Base-by-base conservation (phyloP, 2,888 invertebrate species). In the Hirtodrosophila trivittata region DNA sequence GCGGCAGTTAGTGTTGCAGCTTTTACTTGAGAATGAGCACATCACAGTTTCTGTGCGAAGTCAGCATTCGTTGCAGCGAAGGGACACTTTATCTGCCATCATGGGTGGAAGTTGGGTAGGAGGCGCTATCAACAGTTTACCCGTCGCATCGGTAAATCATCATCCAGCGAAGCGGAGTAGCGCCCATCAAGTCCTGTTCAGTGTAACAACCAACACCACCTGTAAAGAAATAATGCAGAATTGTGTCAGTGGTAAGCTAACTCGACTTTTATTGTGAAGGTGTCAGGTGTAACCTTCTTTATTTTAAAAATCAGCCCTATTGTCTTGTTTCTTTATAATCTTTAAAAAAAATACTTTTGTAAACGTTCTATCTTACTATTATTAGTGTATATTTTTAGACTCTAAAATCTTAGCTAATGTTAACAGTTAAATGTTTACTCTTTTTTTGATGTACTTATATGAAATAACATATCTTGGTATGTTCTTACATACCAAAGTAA, bases 11-110 rank as follows among this genome's bases (percentile, higher is more conserved):
- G 94, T 97, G 70, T 92, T 97, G 50, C 97, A 97, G 86, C 92
- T 97, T 54, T 92, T 98, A 67, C 91, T 98, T 66, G 97, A 97
- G 86, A 95, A 95, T 86, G 97, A 97, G 91, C 95, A 95, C 80
- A 94, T 96, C 64, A 92, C 94, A 16, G 95, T 97, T 16, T 95
- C 95, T 75, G 93, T 97, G 57, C 91, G 91, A 77, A 92, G 91
- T 47, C 87, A 89, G 39, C 87, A 89, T 57, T 87, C 90, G 0
- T 59, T 91, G 28, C 89, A 90, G 49, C 88, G 88, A 13, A 83
- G 88, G 3, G 90, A 90, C 37, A 73, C 80, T 0, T 50, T 78
- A 12, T 73, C 87, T 0, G 75, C 77, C 35, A 71, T 80, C 5
- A 75, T 87, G 47, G 73, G 70, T 21, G 56, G 69, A 6, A 38